These are phyloP conservation scores for Catostomus latipinnis DNA, from an alignment of 2,797 vertebrate genomes.

Conservation along the genomic window DNA sequence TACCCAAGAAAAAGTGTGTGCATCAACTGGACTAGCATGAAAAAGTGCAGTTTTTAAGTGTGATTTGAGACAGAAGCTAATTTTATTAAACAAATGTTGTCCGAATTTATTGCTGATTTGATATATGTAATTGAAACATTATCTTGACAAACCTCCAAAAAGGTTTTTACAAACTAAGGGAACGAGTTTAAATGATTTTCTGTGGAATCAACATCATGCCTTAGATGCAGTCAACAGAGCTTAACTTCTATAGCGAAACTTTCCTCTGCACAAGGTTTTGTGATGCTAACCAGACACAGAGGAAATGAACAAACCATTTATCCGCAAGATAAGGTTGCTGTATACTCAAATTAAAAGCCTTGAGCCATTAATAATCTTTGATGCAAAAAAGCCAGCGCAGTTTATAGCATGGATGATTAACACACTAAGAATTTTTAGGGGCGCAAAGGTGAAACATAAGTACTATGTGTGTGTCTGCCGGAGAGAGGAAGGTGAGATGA, in stretches of 20 bases:
- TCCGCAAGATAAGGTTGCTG: slow-evolving; percentile 26
- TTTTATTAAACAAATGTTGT: no score
- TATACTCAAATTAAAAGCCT: slow-evolving; percentile 35
- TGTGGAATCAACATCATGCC: background rate
- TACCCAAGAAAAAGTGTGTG: no score
- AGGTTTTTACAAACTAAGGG: background rate
- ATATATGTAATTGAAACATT: no score
- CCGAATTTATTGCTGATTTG: no score
- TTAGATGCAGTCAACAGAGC: slow-evolving; percentile 3
- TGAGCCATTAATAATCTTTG: slow-evolving; percentile 41
- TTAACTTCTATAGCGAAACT: background rate
- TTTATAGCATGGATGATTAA: slow-evolving; percentile 29
- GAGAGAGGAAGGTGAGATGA: slow-evolving; percentile 40
- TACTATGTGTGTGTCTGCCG: slow-evolving; percentile 17
- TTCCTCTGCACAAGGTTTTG: background rate
- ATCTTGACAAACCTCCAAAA: no score
- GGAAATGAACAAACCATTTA: slow-evolving; percentile 20
- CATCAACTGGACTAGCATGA: no score
- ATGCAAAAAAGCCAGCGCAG: slow-evolving; percentile 2
- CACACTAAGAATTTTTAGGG: slow-evolving; percentile 35
- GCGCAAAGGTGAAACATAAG: slow-evolving; percentile 27
- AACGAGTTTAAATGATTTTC: no score
- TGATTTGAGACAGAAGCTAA: no score
- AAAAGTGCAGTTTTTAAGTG: no score
- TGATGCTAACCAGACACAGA: slow-evolving; percentile 4